A percentile compares a stretch with the other conserved stretches of the same genome.
Conservation (phyloP, 2,888 invertebrate species). For the Polyploca ridens region DNA sequence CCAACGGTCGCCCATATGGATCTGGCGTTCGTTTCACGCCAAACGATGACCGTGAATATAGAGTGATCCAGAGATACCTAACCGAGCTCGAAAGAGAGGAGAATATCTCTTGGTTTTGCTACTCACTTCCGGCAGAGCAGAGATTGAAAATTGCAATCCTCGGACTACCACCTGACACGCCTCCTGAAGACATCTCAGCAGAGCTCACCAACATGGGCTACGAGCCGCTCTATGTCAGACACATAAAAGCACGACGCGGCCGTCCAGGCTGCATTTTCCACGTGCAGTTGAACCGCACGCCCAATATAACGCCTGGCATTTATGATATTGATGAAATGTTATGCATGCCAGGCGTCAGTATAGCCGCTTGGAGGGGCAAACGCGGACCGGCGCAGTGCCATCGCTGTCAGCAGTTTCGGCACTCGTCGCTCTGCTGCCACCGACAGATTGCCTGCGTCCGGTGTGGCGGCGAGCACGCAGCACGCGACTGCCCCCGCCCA, state of each 20-base stretch:
- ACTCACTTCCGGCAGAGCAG: slow-evolving; percentile 19
- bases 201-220: background rate
- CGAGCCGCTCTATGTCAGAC: background rate
- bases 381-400: too few species aligned
- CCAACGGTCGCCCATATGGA: slow-evolving; percentile 23
- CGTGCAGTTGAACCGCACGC: background rate
- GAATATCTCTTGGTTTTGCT: slow-evolving; percentile 24
- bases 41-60: slow-evolving; percentile 14
- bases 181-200: slow-evolving; percentile 6
- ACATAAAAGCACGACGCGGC: background rate
- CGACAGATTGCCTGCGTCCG: too few species aligned
- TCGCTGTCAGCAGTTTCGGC: too few species aligned
- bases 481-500: too few species aligned
- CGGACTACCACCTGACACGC: slow-evolving; percentile 6
- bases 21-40: slow-evolving; percentile 29
- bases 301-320: too few species aligned
- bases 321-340: too few species aligned
- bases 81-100: slow-evolving; percentile 7
- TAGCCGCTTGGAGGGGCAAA: too few species aligned
- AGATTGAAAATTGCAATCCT: slow-evolving; percentile 21
- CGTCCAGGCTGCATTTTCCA: background rate
- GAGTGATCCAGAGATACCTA: slow-evolving; percentile 18
- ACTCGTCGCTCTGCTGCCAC: too few species aligned
- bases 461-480: too few species aligned
- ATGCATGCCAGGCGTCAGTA: too few species aligned